These are phyloP conservation scores for Pagetopsis macropterus DNA, from an alignment of 2,797 vertebrate genomes.

Conservation along the genomic window DNA sequence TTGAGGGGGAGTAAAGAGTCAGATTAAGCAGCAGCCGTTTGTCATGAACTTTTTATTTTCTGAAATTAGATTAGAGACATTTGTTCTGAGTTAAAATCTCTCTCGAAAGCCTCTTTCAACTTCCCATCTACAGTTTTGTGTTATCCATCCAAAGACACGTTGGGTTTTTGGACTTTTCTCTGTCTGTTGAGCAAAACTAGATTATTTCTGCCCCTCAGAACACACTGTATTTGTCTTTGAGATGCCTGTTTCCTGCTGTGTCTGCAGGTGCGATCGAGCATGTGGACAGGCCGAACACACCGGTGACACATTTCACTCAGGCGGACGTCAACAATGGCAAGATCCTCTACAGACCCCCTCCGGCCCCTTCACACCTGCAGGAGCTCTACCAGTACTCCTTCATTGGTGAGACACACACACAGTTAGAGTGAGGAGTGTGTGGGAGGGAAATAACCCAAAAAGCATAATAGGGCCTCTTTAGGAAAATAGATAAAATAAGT, in stretches of 20 bases:
- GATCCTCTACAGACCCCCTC: conserved; percentile 90
- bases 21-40: conserved; percentile 17
- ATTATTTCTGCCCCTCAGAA: background rate
- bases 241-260: background rate
- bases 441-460: no score
- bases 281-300: conserved; percentile 81
- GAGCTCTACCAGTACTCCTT: conserved; percentile 95
- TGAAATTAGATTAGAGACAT: conserved; percentile 1
- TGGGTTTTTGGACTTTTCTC: background rate
- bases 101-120: background rate
- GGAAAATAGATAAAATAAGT: no score
- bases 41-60: background rate
- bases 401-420: conserved; percentile 80
- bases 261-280: conserved; percentile 89
- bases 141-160: background rate
- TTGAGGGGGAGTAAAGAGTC: conserved; percentile 3
- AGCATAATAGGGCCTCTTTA: no score
- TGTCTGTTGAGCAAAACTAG: background rate
- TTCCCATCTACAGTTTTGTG: background rate
- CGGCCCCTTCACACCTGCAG: conserved; percentile 88
- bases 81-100: background rate
- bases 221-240: background rate
- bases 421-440: no score
- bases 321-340: conserved; percentile 88
- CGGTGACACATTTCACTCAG: conserved; percentile 88